phyloP scores from a whole-genome alignment of 2,797 vertebrate species.

The Trachops cirrhosus region DNA sequence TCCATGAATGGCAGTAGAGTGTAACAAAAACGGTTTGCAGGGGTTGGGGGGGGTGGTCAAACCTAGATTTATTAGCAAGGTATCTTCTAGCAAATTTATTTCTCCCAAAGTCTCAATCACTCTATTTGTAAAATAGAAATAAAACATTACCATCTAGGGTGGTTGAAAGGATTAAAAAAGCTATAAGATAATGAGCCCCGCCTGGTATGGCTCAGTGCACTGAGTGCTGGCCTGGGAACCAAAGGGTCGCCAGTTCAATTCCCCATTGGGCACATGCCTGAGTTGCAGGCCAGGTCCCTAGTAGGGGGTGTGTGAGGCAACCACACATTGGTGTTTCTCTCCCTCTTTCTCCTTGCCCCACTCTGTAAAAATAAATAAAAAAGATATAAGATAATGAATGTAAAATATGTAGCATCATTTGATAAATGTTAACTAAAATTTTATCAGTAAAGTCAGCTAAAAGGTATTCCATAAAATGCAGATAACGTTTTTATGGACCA shows the following conservation, averaged over 20 bases:
- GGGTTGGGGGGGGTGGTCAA: background rate
- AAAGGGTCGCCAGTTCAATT: no score
- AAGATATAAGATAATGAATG: background rate
- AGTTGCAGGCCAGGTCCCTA: no score
- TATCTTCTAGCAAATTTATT: background rate
- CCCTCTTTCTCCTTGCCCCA: no score
- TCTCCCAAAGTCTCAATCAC: background rate
- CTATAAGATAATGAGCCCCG: background rate
- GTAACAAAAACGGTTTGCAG: background rate
- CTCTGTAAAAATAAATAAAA: background rate
- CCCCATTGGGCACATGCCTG: no score
- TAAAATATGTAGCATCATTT: background rate
- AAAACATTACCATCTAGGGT: background rate
- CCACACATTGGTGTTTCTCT: no score
- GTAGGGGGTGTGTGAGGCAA: no score
- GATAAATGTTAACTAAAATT: background rate
- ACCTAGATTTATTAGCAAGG: background rate
- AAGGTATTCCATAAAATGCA: background rate
- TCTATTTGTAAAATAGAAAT: background rate
- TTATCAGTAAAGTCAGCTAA: constrained; percentile 19
- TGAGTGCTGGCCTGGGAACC: no score
- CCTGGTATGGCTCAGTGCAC: no score
- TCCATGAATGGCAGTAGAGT: background rate
- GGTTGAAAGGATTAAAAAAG: background rate
- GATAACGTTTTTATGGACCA: background rate